Base-by-base conservation (phyloP, 2,113 vertebrate species). In the Chaetodon auriga region DNA sequence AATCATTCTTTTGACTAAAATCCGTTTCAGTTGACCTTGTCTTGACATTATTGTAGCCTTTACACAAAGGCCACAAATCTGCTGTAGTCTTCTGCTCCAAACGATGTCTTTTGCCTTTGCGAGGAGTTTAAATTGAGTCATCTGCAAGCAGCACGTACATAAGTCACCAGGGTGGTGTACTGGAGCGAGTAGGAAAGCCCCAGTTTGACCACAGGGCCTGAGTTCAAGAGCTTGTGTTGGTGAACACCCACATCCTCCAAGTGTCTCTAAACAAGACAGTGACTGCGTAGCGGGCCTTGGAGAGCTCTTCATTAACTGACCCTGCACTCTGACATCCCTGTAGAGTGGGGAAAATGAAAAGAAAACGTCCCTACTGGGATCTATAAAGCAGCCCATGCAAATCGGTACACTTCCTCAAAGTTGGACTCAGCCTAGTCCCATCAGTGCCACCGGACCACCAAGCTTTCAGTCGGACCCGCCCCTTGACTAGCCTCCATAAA, bases 351-450 rank as follows among this genome's bases (percentile, higher is more conserved):
- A 58, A 88, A 88, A 81, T 85, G 61, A 90, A 92, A 90, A 82
- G 82, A 35, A 84, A 89, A 90, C 73, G 83, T 70, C 81, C 46
- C 86, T 64, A 21, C 78, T 77, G 87, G 88, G 90, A 92, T 89
- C 78, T 75, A 60, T 90, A 87, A 92, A 90, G 87, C 57, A 87
- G 43, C 53, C 87, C 89, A 71, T 81, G 80, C 88, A 85, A 75
- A 92, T 89, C 83, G 11, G 68, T 62, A 53, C 83, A 91, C 85
- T 90, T 92, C 88, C 87, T 90, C 25, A 25, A 63, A 85, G 60
- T 72, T 49, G 36, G 80, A 78, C 82, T 70, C 55, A 18, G 71
- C 51, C 41, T 60, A 2, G 86, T 84, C 71, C 68, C 68, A 58
- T 11, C 81, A 64, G 83, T 78, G 75, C 74, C 41, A 49, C 46